phyloP scores from a whole-genome alignment of 1,140 invertebrate genomes.

The Calephelis virginiensis region DNA sequence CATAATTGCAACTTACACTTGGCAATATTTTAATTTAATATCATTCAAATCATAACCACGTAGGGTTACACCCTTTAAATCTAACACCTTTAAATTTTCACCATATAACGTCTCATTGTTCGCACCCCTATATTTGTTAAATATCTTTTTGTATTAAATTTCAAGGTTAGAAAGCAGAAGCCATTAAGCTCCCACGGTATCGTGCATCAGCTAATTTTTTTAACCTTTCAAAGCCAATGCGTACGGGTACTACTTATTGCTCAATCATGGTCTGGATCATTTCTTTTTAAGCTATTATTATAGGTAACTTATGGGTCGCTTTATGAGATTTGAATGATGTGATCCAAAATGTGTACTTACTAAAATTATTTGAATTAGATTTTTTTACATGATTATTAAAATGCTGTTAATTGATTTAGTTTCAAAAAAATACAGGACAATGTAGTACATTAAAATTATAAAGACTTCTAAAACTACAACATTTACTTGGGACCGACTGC shows the following conservation, averaged over 20 bases:
- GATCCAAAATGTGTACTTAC: too few relatives aligned
- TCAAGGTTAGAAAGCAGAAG: constrained; percentile 5
- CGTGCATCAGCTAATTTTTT: constrained; percentile 5
- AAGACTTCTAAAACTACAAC: too few relatives aligned
- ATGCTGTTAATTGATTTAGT: too few relatives aligned
- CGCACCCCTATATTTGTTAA: constrained; percentile 9
- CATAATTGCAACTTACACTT: too few relatives aligned
- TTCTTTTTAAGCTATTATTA: background rate
- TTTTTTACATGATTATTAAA: too few relatives aligned
- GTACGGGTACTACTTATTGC: background rate
- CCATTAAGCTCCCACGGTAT: constrained; percentile 9
- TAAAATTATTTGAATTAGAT: too few relatives aligned
- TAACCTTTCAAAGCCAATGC: constrained; percentile 2
- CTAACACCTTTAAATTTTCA: constrained; percentile 6
- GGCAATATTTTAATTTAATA: background rate
- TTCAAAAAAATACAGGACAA: too few relatives aligned
- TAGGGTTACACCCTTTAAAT: constrained; percentile 6
- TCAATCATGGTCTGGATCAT: background rate
- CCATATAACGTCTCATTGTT: constrained; percentile 3
- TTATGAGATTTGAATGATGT: too few relatives aligned
- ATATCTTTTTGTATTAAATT: constrained; percentile 8
- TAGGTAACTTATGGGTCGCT: too few relatives aligned
- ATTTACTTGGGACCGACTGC: too few relatives aligned
- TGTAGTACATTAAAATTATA: too few relatives aligned
- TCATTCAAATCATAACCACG: constrained; percentile 2